A percentile compares a stretch with the other conserved stretches of the same genome.
These are phyloP conservation scores for Pseudorhombus dupliciocellatus DNA, from an alignment of 2,113 vertebrate species.

Conservation along the genomic window DNA sequence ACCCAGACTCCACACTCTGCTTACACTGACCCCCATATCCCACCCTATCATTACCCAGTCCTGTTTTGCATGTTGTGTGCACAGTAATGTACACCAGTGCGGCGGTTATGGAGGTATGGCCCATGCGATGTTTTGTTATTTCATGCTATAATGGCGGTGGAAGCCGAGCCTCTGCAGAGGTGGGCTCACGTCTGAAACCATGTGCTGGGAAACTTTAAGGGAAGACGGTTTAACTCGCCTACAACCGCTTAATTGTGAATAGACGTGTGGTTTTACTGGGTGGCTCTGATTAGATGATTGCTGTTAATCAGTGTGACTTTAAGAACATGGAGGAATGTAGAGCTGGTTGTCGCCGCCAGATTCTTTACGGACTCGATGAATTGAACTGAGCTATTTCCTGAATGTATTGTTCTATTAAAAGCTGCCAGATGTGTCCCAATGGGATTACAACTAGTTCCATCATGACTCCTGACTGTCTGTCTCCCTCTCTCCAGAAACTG, in stretches of 20 bases:
- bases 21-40: conserved; percentile 61
- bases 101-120: conserved; percentile 38
- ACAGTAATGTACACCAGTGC: conserved; percentile 64
- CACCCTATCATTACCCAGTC: conserved; percentile 67
- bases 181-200: conserved; percentile 20
- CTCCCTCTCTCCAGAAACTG: conserved; percentile 84
- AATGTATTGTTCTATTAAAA: conserved; percentile 47
- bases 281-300: conserved; percentile 10
- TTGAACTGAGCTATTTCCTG: conserved; percentile 40
- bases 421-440: conserved; percentile 53
- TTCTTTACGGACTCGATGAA: conserved; percentile 34
- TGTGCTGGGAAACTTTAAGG: conserved; percentile 4
- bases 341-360: conserved; percentile 8
- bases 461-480: conserved; percentile 53
- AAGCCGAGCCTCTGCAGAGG: conserved; percentile 31
- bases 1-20: conserved; percentile 62
- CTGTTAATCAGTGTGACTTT: conserved; percentile 6
- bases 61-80: conserved; percentile 65
- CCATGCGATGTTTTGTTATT: conserved; percentile 56
- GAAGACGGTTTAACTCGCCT: conserved; percentile 4
- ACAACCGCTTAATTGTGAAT: not conserved
- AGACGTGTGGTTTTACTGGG: conserved; percentile 3
- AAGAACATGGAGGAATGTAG: conserved; percentile 8
- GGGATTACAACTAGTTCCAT: conserved; percentile 62
- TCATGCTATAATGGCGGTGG: conserved; percentile 43